Evolutionary conservation across 2,797 vertebrate genomes (phyloP).

Genomic region (Sternarchorhynchus goeldii): DNA sequence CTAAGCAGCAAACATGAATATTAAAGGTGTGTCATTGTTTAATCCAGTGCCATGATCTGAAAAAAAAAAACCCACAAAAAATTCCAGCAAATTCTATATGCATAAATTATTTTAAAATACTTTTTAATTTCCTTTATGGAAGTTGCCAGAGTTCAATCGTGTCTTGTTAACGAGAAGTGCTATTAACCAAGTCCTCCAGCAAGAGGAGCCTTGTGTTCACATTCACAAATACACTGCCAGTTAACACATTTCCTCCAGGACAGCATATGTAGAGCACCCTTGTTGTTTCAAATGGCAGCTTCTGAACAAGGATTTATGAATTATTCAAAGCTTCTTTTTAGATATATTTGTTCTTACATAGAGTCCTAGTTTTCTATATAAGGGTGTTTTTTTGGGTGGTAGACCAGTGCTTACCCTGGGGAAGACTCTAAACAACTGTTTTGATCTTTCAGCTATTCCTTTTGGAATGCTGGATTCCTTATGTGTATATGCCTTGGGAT

Average conservation of each 20-base stretch:
- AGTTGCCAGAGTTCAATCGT: conserved; percentile 5
- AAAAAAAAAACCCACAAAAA: neutral
- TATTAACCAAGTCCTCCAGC: conserved; percentile 31
- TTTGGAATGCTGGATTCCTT: conserved; percentile 33
- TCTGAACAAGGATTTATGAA: conserved; percentile 51
- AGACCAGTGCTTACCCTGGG: conserved; percentile 36
- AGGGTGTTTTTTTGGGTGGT: conserved; percentile 17
- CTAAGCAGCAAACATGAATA: neutral
- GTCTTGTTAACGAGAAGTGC: conserved; percentile 27
- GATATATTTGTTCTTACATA: conserved; percentile 40
- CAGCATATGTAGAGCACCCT: conserved; percentile 47
- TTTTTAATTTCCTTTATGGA: neutral
- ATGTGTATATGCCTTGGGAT: conserved; percentile 28
- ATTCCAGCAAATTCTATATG: neutral
- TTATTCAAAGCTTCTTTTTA: conserved; percentile 46
- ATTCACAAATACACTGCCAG: conserved; percentile 17
- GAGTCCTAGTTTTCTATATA: conserved; percentile 42
- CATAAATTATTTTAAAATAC: too few relatives aligned
- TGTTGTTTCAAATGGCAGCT: conserved; percentile 47
- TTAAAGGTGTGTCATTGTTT: neutral
- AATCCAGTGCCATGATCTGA: neutral
- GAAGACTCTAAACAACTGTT: conserved; percentile 31
- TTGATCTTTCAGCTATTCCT: conserved; percentile 38
- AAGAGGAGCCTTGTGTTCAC: conserved; percentile 35
- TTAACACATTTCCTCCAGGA: conserved; percentile 25